Base-by-base conservation (phyloP, 1,140 invertebrate genomes). In the Aleiodes sp. region DNA sequence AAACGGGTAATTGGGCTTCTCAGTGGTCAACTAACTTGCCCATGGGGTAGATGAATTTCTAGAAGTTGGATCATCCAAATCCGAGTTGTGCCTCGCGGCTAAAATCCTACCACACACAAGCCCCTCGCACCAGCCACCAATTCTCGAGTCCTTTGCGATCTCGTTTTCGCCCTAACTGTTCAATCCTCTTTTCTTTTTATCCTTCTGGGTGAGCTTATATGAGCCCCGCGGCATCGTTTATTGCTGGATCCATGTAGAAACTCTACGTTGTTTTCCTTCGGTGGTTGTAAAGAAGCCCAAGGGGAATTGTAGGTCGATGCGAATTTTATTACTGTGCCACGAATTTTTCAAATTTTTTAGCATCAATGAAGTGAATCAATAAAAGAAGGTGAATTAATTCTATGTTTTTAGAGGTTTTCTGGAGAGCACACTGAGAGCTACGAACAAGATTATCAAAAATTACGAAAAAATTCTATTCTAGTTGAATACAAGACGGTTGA, bases 211-310 rank as follows among this genome's bases (percentile, higher is more conserved):
- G 24, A 28, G 28, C 1, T 3, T 8, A 59, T 14, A 14, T 43
- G 6, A 1, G 52, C 76, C n/a, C 77, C 52, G 60, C 56, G 77
- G 76, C 68, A 70, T 65, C 75, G 75, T 77, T 81, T 77, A 82
- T 77, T 72, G 74, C 73, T 77, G 78, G 35, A 81, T 83, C 78
- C 76, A 80, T 64, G 82, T 82, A 82, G n/a, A 83, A 81, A 82
- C 78, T 31, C 28, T 9, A 59, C 56, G 19, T 59, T 62, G 37
- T 76, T 73, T 72, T n/a, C 28, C 28, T 74, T 77, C 73, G 74
- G 76, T 79, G 74, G 78, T 73, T 77, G 69, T 74, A 77, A 80
- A 79, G 43, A 16, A 60, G 21, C 21, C 56, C 7, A 9, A 14
- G 28, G 35, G 21, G 35, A 35, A 35, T 52, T 21, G 46, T 10